Conservation (phyloP, 2,113 vertebrate species). For the Cairina moschata region DNA sequence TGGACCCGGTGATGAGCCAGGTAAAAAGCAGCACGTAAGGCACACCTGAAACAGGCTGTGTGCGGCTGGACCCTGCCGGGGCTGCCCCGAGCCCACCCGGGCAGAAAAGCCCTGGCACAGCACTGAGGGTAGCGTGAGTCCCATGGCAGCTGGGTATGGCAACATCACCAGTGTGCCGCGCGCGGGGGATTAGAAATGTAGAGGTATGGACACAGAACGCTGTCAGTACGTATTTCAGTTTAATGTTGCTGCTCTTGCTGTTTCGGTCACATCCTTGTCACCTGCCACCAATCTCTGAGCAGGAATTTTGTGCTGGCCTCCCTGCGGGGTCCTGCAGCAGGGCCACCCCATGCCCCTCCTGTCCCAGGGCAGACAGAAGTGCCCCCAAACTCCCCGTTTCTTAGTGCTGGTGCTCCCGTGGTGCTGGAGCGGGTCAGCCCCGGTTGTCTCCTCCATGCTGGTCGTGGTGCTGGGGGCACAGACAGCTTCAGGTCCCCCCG, state of each 20-base stretch:
- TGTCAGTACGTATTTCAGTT: not conserved
- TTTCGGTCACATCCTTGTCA: fast-evolving
- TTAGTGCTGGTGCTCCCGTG: fast-evolving
- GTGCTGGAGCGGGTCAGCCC: not conserved
- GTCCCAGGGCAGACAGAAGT: not conserved
- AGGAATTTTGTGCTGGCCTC: not conserved
- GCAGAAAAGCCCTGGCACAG: not conserved
- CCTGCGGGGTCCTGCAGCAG: not conserved
- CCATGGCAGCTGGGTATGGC: conserved; percentile 7
- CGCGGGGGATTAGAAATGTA: not conserved
- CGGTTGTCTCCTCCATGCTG: fast-evolving
- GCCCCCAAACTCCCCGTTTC: not conserved
- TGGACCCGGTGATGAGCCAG: fast-evolving
- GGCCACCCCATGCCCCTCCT: not conserved
- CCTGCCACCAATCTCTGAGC: fast-evolving
- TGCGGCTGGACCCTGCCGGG: fast-evolving
- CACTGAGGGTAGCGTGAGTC: fast-evolving
- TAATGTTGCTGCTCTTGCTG: not conserved
- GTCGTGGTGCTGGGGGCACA: not conserved
- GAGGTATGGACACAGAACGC: not conserved
- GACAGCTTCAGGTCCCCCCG: not conserved
- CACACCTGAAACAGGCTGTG: not conserved
- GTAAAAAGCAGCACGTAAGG: not conserved
- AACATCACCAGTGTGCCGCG: conserved; percentile 26
- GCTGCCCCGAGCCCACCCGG: no score